phyloP scores from a whole-genome alignment of 2,797 vertebrate genomes.

The Centropyge bicolor region DNA sequence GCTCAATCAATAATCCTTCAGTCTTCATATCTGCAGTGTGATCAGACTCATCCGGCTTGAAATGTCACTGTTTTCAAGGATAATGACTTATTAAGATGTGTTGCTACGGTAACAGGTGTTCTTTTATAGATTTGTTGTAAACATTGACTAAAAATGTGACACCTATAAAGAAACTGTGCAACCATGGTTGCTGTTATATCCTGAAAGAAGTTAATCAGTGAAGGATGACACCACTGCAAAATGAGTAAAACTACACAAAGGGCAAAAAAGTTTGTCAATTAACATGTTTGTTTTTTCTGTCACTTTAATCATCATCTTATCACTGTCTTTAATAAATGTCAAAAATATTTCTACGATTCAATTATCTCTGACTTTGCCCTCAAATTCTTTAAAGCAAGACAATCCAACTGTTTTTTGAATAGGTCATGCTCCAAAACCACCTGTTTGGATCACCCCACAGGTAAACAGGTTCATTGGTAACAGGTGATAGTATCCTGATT shows the following conservation, averaged over 20 bases:
- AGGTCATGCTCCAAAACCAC: too few relatives aligned
- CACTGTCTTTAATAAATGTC: background rate
- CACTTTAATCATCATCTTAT: background rate
- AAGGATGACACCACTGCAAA: background rate
- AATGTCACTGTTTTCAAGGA: slow-evolving; percentile 22
- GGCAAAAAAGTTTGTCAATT: background rate
- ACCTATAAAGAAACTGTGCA: too few relatives aligned
- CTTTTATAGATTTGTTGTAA: background rate
- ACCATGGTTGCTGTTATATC: too few relatives aligned
- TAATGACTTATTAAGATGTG: slow-evolving; percentile 27
- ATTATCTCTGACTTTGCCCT: too few relatives aligned
- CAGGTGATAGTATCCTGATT: too few relatives aligned
- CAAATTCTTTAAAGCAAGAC: too few relatives aligned
- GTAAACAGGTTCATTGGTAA: too few relatives aligned
- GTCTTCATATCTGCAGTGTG: slow-evolving; percentile 23
- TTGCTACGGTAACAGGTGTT: background rate
- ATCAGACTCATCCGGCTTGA: slow-evolving; percentile 8
- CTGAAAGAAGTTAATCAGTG: background rate
- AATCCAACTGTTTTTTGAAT: too few relatives aligned
- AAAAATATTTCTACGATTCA: too few relatives aligned
- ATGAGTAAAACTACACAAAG: background rate
- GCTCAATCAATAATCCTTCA: slow-evolving; percentile 43
- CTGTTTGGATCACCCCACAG: too few relatives aligned
- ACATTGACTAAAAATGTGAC: background rate
- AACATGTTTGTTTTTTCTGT: background rate